A percentile compares a stretch with the other conserved stretches of the same genome.
phyloP scores from a whole-genome alignment of 1,140 invertebrate species.

The Bombus balteatus region DNA sequence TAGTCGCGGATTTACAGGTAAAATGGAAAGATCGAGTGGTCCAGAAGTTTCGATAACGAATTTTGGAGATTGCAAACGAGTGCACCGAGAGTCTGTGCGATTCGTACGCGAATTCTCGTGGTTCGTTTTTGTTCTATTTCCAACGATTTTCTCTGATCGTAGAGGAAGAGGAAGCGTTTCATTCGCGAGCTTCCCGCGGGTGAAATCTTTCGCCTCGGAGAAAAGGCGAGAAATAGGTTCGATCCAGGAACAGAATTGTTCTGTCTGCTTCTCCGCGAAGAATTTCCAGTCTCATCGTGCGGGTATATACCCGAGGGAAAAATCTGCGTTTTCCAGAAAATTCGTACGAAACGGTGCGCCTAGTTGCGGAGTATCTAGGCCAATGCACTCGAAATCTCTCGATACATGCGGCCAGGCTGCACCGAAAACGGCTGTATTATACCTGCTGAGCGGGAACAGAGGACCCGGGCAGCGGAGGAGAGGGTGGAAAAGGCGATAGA shows the following conservation, averaged over 20 bases:
- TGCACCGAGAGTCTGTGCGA: no score
- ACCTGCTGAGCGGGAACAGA: neutral
- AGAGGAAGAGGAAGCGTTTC: neutral
- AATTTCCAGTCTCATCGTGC: neutral
- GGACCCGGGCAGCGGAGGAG: neutral
- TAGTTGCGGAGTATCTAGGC: conserved; percentile 46
- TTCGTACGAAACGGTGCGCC: conserved; percentile 15
- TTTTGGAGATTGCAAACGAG: neutral
- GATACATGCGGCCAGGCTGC: conserved; percentile 42
- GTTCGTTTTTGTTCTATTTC: neutral
- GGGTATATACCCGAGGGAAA: neutral
- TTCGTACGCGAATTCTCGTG: neutral
- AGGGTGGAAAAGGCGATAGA: neutral
- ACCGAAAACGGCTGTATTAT: conserved; percentile 55
- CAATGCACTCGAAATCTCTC: conserved; percentile 54
- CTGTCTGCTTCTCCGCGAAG: neutral
- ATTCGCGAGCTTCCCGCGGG: no score
- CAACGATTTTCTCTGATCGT: neutral
- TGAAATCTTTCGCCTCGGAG: neutral
- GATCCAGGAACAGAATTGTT: conserved; percentile 4
- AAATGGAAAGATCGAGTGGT: neutral
- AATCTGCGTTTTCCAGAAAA: conserved; percentile 22
- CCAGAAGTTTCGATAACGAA: neutral
- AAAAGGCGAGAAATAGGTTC: conserved; percentile 1
- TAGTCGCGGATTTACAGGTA: no score